phyloP scores from a whole-genome alignment of 2,888 invertebrate genomes.

The Scaptomyza caliginosa region DNA sequence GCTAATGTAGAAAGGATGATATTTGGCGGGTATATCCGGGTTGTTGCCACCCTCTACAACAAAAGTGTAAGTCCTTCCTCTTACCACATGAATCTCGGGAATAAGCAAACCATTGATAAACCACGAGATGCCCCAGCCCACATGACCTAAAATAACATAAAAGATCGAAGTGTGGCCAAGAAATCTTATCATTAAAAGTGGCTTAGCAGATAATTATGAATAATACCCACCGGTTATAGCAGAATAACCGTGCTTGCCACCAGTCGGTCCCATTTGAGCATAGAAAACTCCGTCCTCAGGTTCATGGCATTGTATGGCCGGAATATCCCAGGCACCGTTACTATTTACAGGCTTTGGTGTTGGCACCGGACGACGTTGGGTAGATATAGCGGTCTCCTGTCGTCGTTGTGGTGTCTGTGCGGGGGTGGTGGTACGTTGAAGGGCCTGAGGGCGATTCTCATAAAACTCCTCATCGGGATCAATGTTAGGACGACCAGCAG shows the following conservation, averaged over 20 bases:
- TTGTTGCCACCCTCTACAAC: constrained; percentile 94
- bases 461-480: constrained; percentile 71
- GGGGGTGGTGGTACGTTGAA: constrained; percentile 65
- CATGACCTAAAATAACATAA: constrained; percentile 88
- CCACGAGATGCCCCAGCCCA: constrained; percentile 97
- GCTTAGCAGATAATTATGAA: too few species aligned
- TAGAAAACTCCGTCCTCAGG: constrained; percentile 96
- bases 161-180: neutral
- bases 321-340: constrained; percentile 92
- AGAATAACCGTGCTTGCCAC: constrained; percentile 94
- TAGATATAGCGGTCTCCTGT: constrained; percentile 55
- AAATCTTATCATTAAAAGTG: neutral
- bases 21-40: constrained; percentile 91
- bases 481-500: constrained; percentile 57
- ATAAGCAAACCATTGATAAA: constrained; percentile 96
- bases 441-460: constrained; percentile 71
- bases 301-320: constrained; percentile 94
- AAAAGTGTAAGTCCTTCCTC: constrained; percentile 94
- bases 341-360: constrained; percentile 88
- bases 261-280: constrained; percentile 97
- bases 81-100: constrained; percentile 94
- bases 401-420: constrained; percentile 56
- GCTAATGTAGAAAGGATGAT: constrained; percentile 97
- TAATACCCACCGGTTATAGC: constrained; percentile 90
- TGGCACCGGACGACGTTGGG: constrained; percentile 83